Conservation (phyloP, 2,888 invertebrate species). For the Griposia aprilina region DNA sequence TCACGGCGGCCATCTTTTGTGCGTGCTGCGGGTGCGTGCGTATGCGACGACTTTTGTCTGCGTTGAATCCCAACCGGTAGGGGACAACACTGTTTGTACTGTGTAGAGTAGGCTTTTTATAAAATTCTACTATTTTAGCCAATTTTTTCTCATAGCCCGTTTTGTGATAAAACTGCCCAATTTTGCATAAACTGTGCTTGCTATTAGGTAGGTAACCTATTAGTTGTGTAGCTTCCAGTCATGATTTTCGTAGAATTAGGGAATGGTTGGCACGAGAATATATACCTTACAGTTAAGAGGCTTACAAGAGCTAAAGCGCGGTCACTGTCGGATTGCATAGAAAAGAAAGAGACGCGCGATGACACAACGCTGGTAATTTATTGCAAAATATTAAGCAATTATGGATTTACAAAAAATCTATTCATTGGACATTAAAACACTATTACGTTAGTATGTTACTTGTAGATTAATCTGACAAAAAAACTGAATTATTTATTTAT, state of each 20-base stretch:
- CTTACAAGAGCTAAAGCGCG: no score
- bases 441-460: no score
- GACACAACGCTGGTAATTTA: no score
- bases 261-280: not conserved
- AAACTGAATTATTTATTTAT: no score
- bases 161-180: not conserved
- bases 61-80: constrained; percentile 11
- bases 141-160: not conserved
- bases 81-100: not conserved
- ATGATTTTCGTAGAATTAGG: not conserved
- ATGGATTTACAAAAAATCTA: no score
- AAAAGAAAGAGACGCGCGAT: no score
- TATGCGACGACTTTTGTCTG: constrained; percentile 47
- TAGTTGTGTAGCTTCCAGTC: not conserved
- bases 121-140: not conserved
- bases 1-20: constrained; percentile 42
- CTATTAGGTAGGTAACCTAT: not conserved
- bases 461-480: no score
- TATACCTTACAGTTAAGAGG: not conserved
- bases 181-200: not conserved
- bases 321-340: no score
- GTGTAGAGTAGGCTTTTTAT: constrained; percentile 18
- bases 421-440: no score
- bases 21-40: constrained; percentile 56
- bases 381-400: no score